Base-by-base conservation (phyloP, 2,888 invertebrate species). In the Zootermopsis nevadensis region DNA sequence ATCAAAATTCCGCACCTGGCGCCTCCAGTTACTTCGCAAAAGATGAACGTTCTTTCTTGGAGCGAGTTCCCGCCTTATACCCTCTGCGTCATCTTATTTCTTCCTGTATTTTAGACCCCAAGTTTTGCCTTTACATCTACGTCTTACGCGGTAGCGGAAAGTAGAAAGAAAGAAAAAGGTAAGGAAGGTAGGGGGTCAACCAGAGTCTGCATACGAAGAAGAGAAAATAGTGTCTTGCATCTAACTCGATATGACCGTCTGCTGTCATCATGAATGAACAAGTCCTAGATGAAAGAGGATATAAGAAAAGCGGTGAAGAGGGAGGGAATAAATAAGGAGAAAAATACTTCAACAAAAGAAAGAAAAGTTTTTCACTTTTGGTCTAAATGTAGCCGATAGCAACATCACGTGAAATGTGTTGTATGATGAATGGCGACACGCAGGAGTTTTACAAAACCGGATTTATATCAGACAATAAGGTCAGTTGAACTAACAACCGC, bases 1-100 rank as follows among this genome's bases (percentile, higher is more conserved):
- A 84, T 84, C 84, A 84, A 77, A 79, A 84, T 84, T 84, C 84
- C 48, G 30, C 84, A 84, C 84, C 84, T 84, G 84, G 80, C 84
- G 80, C 79, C 82, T 77, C 72, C 69, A 80, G 80, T 80, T 77
- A 77, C 76, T 82, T 82, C 82, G 66, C 35, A 76, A 66, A 84
- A 84, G 82, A 82, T 80, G 82, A 82, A 82, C 84, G 82, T 80
- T 82, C 69, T 77, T 72, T 81, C 42, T 31, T 12, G 81, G 30
- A 38, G 60, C 42, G 38, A 38, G 48, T 42, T 67, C 69, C 82
- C 67, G 76, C 33, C 53, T 48, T 80, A 74, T 72, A 81, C 81
- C 72, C 38, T 69, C 38, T 60, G 60, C 60, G 60, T 66, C 80
- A 48, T 55, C 82, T 82, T 82, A 82, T 82, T 82, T 82, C 82